Base-by-base conservation (phyloP, 2,888 invertebrate genomes). In the Pegoplata infirma region DNA sequence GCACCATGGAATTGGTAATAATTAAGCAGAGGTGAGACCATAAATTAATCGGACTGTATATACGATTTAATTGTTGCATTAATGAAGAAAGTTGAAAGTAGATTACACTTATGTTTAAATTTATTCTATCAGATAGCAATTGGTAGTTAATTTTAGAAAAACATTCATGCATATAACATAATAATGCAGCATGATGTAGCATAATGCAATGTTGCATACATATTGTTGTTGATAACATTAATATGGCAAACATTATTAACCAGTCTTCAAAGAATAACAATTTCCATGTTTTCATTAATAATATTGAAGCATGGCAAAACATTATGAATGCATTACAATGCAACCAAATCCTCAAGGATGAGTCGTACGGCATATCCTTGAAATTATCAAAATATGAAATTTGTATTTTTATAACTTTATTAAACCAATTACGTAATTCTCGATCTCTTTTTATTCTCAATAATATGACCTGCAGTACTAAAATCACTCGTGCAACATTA, bases 141-240 rank as follows among this genome's bases (percentile, higher is more conserved):
- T 75, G 68, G 44, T 63, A 36, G 14, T 75, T 68, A 1, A 75
- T 1, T n/a, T 47, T 23, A 6, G 49, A 14, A 3, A 63, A 49
- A 16, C 61, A 44, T 51, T 75, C 68, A 21, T 55, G 61, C 8
- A 75, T 12, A 12, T 44, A 68, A 21, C 75, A 75, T 19, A 75
- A 17, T 21, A 75, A 36, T 3, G 49, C 8, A 0, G 36, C 40
- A 56, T 75, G 68, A 40, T 75, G 63, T 21, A 68, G 7, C 68
- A 75, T 49, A 12, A 56, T 58, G 16, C 49, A 19, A n/a, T 75
- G 68, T 21, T 75, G 56, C 16, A 51, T 7, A 4, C 8, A 28
- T 10, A 74, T 12, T 14, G 53, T 23, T n/a, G n/a, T n/a, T n/a
- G n/a, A n/a, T n/a, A n/a, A n/a, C n/a, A n/a, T n/a, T n/a, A n/a